Base-by-base conservation (phyloP, 1,140 invertebrate genomes). In the Lucilia sericata region DNA sequence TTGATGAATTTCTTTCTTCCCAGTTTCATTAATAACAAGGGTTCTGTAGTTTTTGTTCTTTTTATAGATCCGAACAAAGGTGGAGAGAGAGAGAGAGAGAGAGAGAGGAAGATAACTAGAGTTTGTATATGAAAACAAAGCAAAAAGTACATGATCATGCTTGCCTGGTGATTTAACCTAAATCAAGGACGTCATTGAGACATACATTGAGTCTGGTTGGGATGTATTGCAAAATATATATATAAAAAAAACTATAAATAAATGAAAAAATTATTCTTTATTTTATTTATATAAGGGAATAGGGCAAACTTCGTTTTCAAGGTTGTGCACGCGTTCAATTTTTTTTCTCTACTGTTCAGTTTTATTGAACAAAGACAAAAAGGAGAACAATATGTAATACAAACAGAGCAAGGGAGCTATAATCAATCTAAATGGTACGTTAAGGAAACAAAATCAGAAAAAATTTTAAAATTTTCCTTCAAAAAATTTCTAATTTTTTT, bases 161-260 rank as follows among this genome's bases (percentile, higher is more conserved):
- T 8, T 9, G n/a, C 65, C 17, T 70, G 65, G 21, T 25, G 25
- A 70, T 65, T 83, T 89, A 89, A 89, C 88, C 88, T 88, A 89
- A 88, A 89, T 89, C 88, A 89, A 89, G 88, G 88, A 89, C 88
- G 88, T 88, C 88, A 89, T 89, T 89, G 88, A 89, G 87, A 89
- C 88, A 89, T 87, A 74, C 12, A 70, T 42, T 42, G 42, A 42
- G 42, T 42, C 42, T 42, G 42, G 42, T 10, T 42, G 42, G 42
- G 42, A 60, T 60, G 51, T 60, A 60, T 60, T 12, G 51, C 51
- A 60, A 12, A 60, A n/a, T 17, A 14, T 2, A 60, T 25, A 1
- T 0, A 10, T n/a, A 70, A 21, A 1, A 70, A 21, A 70, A 70
- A 70, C 19, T 70, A 70, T 70, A 70, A 70, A 70, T 70, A 70